Conservation (phyloP, 2,888 invertebrate species). For the Elaeidobius kamerunicus region DNA sequence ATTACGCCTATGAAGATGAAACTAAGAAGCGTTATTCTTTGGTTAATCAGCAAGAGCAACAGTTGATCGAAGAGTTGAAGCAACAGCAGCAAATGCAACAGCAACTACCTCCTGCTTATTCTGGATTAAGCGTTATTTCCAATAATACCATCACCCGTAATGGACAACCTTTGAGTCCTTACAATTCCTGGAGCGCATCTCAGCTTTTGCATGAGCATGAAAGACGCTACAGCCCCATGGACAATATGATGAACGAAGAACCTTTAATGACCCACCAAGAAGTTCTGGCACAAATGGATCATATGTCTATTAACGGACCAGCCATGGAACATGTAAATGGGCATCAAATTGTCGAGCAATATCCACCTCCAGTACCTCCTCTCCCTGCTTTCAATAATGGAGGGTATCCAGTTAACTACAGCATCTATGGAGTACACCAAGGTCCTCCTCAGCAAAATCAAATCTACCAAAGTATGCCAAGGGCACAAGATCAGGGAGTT, state of each 20-base stretch:
- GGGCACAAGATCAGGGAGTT: constrained; percentile 45
- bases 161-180: constrained; percentile 52
- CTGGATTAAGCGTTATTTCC: constrained; percentile 47
- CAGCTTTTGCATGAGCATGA: constrained; percentile 60
- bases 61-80: constrained; percentile 50
- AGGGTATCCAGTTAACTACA: constrained; percentile 49
- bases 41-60: constrained; percentile 51
- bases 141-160: constrained; percentile 49
- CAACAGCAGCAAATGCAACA: constrained; percentile 47
- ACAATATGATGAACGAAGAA: constrained; percentile 40
- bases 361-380: constrained; percentile 55
- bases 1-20: constrained; percentile 50
- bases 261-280: constrained; percentile 43
- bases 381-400: constrained; percentile 49
- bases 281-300: constrained; percentile 44
- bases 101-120: constrained; percentile 40
- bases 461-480: constrained; percentile 49
- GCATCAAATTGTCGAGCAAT: constrained; percentile 44
- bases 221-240: constrained; percentile 53
- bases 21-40: constrained; percentile 52
- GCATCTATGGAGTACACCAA: constrained; percentile 51
- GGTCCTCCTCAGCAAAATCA: constrained; percentile 39
- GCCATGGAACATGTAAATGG: constrained; percentile 46
- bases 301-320: constrained; percentile 46
- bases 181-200: constrained; percentile 60